Percentiles rank a stretch among this genome's conserved stretches.
phyloP scores from a whole-genome alignment of 2,113 vertebrate species.

The Bombycilla garrulus region DNA sequence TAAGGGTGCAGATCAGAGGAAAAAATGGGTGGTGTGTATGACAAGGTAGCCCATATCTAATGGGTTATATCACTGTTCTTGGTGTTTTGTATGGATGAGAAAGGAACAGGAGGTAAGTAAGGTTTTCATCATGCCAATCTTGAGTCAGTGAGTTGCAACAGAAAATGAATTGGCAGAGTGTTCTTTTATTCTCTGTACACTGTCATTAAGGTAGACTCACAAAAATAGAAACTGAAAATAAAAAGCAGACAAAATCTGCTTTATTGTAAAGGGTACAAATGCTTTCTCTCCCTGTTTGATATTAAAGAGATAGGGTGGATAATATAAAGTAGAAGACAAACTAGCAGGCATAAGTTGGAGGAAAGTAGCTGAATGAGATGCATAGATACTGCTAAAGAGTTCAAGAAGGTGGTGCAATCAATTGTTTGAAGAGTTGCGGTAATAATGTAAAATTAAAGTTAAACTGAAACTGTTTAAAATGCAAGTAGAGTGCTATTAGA shows the following conservation, averaged over 20 bases:
- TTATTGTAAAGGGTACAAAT: neutral
- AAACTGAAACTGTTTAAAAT: neutral
- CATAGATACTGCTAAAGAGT: neutral
- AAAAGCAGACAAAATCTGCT: neutral
- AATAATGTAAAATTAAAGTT: neutral
- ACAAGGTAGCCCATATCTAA: rapidly evolving
- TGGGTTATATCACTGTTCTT: neutral
- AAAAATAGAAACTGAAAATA: neutral
- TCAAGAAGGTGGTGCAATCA: neutral
- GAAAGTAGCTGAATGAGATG: neutral
- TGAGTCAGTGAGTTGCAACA: neutral
- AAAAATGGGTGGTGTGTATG: neutral
- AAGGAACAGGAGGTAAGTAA: neutral
- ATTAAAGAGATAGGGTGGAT: neutral
- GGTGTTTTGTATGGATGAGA: neutral
- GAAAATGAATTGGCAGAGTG: neutral
- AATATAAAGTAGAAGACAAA: neutral
- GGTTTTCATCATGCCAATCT: neutral
- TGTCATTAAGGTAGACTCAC: neutral
- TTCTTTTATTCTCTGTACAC: neutral
- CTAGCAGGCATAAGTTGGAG: neutral
- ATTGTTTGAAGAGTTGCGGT: neutral
- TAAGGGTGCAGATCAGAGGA: neutral
- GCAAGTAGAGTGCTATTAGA: neutral
- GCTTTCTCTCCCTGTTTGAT: neutral